phyloP scores from a whole-genome alignment of 2,888 invertebrate species.

The Fragum whitleyi region DNA sequence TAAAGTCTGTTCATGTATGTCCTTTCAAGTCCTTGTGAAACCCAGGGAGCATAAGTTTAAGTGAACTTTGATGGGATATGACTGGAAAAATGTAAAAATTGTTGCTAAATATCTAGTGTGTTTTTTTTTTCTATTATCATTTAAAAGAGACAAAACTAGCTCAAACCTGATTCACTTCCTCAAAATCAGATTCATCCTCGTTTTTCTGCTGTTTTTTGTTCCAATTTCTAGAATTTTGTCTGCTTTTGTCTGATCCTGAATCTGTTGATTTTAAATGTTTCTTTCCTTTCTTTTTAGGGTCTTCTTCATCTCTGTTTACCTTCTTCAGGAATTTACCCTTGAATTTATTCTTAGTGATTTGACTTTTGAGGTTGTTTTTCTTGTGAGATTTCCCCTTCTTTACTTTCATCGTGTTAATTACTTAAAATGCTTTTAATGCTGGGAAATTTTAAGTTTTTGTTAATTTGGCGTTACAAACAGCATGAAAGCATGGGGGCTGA shows the following conservation, averaged over 20 bases:
- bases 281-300: neutral
- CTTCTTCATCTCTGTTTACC: too few relatives aligned
- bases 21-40: too few relatives aligned
- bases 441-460: too few relatives aligned
- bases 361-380: neutral
- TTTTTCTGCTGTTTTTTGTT: conserved; percentile 30
- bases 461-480: neutral
- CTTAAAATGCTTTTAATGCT: too few relatives aligned
- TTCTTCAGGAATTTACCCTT: neutral
- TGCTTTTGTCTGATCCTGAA: neutral
- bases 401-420: neutral
- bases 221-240: neutral
- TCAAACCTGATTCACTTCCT: conserved; percentile 37
- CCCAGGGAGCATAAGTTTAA: too few relatives aligned
- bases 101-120: too few relatives aligned
- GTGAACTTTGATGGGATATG: too few relatives aligned
- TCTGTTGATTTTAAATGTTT: neutral
- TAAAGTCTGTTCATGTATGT: too few relatives aligned
- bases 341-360: neutral
- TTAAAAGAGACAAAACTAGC: too few relatives aligned
- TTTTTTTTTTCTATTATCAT: too few relatives aligned
- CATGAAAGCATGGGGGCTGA: conserved; percentile 47
- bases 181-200: conserved; percentile 58
- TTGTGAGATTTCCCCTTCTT: neutral
- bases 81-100: too few relatives aligned